Evolutionary conservation across 92 coral and sea anemone genomes (phyloP).

Genomic region (Desmophyllum pertusum): DNA sequence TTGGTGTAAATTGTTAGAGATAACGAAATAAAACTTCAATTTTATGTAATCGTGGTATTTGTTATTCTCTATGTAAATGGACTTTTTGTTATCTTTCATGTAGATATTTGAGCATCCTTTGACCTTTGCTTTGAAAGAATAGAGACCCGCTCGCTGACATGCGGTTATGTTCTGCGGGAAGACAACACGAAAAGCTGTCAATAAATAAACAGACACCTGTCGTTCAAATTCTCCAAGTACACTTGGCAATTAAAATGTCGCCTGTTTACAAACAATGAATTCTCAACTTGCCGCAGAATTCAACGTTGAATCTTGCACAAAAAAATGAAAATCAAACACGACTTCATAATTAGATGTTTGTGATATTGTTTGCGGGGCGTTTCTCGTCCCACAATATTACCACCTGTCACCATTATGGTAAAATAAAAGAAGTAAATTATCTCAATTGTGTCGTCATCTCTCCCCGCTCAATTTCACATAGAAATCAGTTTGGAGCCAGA

Average conservation of each 20-base stretch:
- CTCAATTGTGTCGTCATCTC: constrained; percentile 43
- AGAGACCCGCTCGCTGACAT: neutral
- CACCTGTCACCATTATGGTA: constrained; percentile 23
- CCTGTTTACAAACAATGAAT: neutral
- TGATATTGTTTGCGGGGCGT: neutral
- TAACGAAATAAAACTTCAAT: neutral
- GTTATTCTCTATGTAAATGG: neutral
- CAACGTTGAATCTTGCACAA: neutral
- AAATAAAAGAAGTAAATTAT: constrained; percentile 27
- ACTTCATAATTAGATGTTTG: neutral
- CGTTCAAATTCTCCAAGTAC: neutral
- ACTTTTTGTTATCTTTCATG: neutral
- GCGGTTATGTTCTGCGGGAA: neutral
- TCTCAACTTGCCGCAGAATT: neutral
- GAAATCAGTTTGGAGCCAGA: constrained; percentile 25
- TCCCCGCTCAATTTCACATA: neutral
- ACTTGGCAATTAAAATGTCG: neutral
- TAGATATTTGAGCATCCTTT: neutral
- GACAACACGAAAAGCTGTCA: neutral
- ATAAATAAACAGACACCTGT: constrained; percentile 8
- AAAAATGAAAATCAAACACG: neutral
- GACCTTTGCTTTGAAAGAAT: neutral
- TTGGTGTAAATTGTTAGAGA: neutral
- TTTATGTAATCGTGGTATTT: neutral
- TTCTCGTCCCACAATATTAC: neutral